phyloP scores from a whole-genome alignment of 1,140 invertebrate genomes.

The Andricus grossulariae region DNA sequence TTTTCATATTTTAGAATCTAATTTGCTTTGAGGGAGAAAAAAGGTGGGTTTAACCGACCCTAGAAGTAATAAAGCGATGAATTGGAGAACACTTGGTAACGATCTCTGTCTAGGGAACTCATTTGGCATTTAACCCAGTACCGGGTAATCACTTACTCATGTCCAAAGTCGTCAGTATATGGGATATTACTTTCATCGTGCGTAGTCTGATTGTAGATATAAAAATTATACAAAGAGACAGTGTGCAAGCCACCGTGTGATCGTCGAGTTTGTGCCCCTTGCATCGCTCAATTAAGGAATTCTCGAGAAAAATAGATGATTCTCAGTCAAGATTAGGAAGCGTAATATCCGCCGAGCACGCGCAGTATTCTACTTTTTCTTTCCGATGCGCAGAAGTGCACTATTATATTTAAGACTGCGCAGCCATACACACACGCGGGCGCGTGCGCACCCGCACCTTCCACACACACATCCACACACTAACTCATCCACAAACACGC shows the following conservation, averaged over 20 bases:
- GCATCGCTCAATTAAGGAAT: background rate
- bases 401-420: no score
- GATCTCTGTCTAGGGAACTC: background rate
- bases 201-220: no score
- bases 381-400: no score
- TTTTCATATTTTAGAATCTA: no score
- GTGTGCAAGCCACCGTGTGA: background rate
- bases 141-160: conserved; percentile 4
- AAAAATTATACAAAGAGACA: conserved; percentile 1
- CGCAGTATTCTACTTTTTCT: background rate
- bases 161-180: background rate
- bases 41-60: background rate
- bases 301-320: background rate
- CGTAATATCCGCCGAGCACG: background rate
- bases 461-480: no score
- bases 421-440: no score
- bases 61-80: background rate
- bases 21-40: background rate
- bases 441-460: no score
- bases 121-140: background rate
- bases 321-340: background rate
- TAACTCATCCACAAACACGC: no score
- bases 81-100: background rate
- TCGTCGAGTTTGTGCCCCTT: background rate
- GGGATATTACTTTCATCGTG: background rate